Conservation (phyloP, 2,797 vertebrate species). For the Sebastiscus tertius region DNA sequence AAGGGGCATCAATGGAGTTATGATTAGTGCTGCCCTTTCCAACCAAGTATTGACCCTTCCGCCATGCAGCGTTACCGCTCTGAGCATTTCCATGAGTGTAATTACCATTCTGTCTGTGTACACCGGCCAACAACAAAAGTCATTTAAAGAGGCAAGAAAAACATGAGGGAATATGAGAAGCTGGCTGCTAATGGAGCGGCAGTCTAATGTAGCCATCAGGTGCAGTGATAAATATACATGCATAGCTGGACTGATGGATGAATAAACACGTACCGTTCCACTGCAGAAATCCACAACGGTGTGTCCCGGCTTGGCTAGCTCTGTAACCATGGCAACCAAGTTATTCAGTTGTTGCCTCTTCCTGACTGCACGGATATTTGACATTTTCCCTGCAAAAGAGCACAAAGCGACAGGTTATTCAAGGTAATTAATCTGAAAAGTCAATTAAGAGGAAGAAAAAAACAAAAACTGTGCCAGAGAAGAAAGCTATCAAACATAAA, state of each 20-base stretch:
- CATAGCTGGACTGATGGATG: slow-evolving; percentile 41
- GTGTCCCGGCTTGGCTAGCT: slow-evolving; percentile 86
- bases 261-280: slow-evolving; percentile 88
- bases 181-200: slow-evolving; percentile 33
- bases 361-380: slow-evolving; percentile 88
- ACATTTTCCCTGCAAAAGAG: slow-evolving; percentile 91
- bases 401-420: slow-evolving; percentile 17
- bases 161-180: not conserved
- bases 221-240: slow-evolving; percentile 32
- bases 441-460: not conserved
- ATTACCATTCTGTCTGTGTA: slow-evolving; percentile 18
- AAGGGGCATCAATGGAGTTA: slow-evolving; percentile 28
- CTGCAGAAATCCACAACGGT: slow-evolving; percentile 98
- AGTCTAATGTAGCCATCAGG: slow-evolving; percentile 14
- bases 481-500: slow-evolving; percentile 1
- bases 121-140: not conserved
- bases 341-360: slow-evolving; percentile 98
- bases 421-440: not conserved
- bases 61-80: not conserved
- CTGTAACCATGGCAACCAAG: slow-evolving; percentile 89
- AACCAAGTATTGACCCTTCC: slow-evolving; percentile 41
- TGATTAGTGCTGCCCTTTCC: slow-evolving; percentile 42
- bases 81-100: slow-evolving; percentile 36
- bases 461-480: not conserved
- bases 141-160: slow-evolving; percentile 15